phyloP scores from a whole-genome alignment of 2,797 vertebrate genomes.

The Lagorchestes hirsutus region DNA sequence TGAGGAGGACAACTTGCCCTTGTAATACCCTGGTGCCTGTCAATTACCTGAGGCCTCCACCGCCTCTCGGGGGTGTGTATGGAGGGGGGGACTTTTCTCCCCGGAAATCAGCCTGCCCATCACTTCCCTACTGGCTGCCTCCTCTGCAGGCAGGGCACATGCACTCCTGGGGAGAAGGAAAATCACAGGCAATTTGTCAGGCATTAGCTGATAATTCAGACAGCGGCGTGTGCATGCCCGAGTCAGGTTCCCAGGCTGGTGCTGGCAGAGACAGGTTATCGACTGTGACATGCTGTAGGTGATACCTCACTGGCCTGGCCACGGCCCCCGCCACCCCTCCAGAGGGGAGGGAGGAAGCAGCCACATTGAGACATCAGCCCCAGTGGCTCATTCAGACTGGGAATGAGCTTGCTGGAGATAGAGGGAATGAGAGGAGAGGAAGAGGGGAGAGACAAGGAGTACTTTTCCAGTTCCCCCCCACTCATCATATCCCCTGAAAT shows the following conservation, averaged over 20 bases:
- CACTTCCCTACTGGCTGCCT: constrained; percentile 58
- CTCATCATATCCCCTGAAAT: background rate
- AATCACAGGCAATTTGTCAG: constrained; percentile 86
- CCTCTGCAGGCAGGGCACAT: constrained; percentile 76
- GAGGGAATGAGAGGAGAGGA: background rate
- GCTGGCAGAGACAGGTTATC: constrained; percentile 67
- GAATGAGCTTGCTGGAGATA: background rate
- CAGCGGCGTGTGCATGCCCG: constrained; percentile 80
- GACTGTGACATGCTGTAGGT: constrained; percentile 81
- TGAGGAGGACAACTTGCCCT: background rate
- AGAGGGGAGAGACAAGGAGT: background rate
- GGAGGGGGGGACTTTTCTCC: background rate
- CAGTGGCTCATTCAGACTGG: background rate
- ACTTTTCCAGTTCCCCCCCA: background rate
- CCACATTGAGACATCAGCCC: constrained; percentile 76
- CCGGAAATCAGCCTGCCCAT: constrained; percentile 45
- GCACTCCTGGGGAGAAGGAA: constrained; percentile 73
- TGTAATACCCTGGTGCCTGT: background rate
- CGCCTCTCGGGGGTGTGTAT: background rate
- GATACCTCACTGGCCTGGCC: constrained; percentile 66
- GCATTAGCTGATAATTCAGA: constrained; percentile 84
- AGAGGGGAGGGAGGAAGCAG: constrained; percentile 51
- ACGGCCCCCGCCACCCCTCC: background rate
- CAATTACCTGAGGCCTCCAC: background rate
- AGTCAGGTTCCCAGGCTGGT: constrained; percentile 72